Evolutionary conservation across 2,888 invertebrate genomes (phyloP).

Genomic region (Thymelicus acteon): DNA sequence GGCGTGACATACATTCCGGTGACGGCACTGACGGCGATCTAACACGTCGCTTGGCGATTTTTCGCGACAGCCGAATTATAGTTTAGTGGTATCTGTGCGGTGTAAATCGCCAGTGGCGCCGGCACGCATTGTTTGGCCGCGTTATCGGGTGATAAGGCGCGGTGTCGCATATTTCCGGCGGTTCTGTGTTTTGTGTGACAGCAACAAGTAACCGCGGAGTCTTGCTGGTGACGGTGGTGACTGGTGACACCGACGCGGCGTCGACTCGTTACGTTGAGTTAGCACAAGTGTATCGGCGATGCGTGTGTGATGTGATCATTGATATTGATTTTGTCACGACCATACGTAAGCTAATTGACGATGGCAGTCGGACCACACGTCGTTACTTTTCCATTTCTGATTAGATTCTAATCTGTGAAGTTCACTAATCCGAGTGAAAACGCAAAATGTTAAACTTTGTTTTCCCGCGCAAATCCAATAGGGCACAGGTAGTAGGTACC

Average conservation of each 20-base stretch:
- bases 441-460: neutral
- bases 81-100: slow-evolving; percentile 54
- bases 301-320: slow-evolving; percentile 30
- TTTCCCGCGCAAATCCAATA: slow-evolving; percentile 40
- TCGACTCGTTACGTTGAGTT: slow-evolving; percentile 1
- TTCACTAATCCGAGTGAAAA: slow-evolving; percentile 10
- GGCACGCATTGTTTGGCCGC: slow-evolving; percentile 36
- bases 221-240: slow-evolving; percentile 33
- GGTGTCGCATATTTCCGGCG: slow-evolving; percentile 44
- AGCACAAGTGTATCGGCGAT: slow-evolving; percentile 40
- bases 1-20: slow-evolving; percentile 82
- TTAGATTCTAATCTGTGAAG: slow-evolving; percentile 1
- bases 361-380: neutral
- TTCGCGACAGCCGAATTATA: slow-evolving; percentile 52
- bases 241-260: no score
- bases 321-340: slow-evolving; percentile 38
- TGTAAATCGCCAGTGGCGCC: slow-evolving; percentile 12
- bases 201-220: slow-evolving; percentile 41
- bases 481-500: neutral
- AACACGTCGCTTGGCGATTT: slow-evolving; percentile 62
- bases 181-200: slow-evolving; percentile 47
- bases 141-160: slow-evolving; percentile 39
- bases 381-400: neutral
- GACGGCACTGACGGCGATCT: slow-evolving; percentile 72
- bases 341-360: slow-evolving; percentile 34